These are phyloP conservation scores for Pseudochromis fuscus DNA, from an alignment of 2,797 vertebrate genomes.

Conservation along the genomic window DNA sequence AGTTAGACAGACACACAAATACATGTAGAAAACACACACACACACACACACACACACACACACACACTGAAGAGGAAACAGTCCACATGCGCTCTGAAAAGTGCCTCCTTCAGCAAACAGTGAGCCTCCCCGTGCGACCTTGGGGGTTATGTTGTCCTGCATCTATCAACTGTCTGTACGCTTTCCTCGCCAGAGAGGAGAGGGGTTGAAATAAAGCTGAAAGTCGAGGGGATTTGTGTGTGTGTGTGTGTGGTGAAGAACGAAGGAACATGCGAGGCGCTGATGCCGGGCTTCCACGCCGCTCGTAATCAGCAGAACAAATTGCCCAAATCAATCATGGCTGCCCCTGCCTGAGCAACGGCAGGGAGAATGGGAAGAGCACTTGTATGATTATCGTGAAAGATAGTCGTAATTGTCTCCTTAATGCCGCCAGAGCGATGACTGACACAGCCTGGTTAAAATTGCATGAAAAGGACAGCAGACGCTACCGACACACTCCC, in stretches of 20 bases:
- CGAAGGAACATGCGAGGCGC: conserved; percentile 41
- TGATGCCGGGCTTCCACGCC: conserved; percentile 72
- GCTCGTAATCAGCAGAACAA: conserved; percentile 87
- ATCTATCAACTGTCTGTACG: conserved; percentile 72
- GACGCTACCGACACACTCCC: conserved; percentile 12
- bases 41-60: no score
- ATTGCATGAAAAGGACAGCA: conserved; percentile 74
- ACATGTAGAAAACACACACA: conserved; percentile 43
- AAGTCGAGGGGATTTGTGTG: conserved; percentile 37
- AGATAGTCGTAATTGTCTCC: conserved; percentile 87
- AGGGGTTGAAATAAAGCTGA: conserved; percentile 56
- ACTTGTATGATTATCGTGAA: conserved; percentile 87
- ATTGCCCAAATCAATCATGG: conserved; percentile 89
- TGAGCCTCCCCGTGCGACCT: conserved; percentile 64
- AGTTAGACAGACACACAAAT: conserved; percentile 82
- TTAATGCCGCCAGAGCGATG: conserved; percentile 79
- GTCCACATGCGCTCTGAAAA: conserved; percentile 56
- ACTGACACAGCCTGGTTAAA: conserved; percentile 84
- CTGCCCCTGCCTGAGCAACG: conserved; percentile 73
- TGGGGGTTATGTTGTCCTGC: conserved; percentile 69
- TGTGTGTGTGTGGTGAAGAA: conserved; percentile 35
- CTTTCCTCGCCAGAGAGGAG: conserved; percentile 38
- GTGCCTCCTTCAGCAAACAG: conserved; percentile 63
- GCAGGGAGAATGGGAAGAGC: conserved; percentile 73
- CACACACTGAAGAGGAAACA: conserved; percentile 57